Evolutionary conservation across 92 coral and sea anemone genomes (phyloP), one percentile per base, ranked within the genome.

Genomic region (Hydrozoanthus gracilis): DNA sequence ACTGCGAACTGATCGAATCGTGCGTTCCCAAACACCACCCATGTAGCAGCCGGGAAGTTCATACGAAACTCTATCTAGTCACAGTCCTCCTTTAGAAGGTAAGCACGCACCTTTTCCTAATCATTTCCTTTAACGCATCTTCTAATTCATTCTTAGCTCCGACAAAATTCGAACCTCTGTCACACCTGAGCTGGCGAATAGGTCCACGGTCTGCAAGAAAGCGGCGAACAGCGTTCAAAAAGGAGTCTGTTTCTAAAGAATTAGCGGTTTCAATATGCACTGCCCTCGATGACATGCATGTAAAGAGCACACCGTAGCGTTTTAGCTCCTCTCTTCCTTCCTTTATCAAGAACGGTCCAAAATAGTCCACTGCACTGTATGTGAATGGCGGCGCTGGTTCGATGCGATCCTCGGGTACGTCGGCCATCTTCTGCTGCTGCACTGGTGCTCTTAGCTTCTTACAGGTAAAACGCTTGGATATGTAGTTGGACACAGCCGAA

Each of bases 21-120:
- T 87, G 11, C 90, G 55, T 64, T 90, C 90, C 92, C 90, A 90
- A 7, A 87, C 82, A 56, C 92, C 89, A 3, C 89, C 92, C 67
- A 75, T 72, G 86, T 86, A 18, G 92, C 88, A 15, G 90, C 68
- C 4, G 92, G 85, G 47, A 83, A 86, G 66, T 90, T 90, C 92
- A 86, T 90, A 45, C 74, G 27, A 79, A 89, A 68, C 67, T 73
- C 73, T 8, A 90, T 86, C 86, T 87, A 89, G n/a, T 90, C 84
- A 49, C 89, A 86, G 79, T 90, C 71, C 58, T 86, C 89, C 77
- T 79, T 90, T 8, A 86, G 70, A 51, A 90, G 68, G 77, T 56
- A 49, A 17, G 51, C 65, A 4, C 64, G 79, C n/a, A 79, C 52
- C 27, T 46, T 64, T 6, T 74, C 89, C 62, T 90, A 71, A 73